Evolutionary conservation across 2,888 invertebrate species (phyloP), one percentile per base, ranked within the genome.

Genomic region (Mantis religiosa): DNA sequence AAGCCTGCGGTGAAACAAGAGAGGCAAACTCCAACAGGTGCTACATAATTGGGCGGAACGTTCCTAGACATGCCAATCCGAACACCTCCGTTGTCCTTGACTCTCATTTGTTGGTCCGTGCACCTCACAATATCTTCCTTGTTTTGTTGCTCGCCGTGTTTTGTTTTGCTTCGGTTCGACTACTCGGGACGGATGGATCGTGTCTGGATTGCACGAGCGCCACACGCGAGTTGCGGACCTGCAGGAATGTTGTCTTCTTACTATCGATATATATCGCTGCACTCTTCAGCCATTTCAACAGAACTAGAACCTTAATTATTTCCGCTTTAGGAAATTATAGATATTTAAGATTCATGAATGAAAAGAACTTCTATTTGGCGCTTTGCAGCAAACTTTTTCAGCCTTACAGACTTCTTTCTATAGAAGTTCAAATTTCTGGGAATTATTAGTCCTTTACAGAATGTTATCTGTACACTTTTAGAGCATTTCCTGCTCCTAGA

Each of bases 191-290:
- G 54, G 54, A 71, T 71, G 54, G 81, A 28, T 82, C 81, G 87
- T 87, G 87, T 87, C 87, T 87, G 30, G 81, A 71, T 86, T 28
- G 27, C 87, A 41, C 82, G 87, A 82, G 82, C 27, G 30, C 87
- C 87, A 87, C 41, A 87, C 81, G 87, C 87, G 87, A 87, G 82
- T 34, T 30, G 87, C 87, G 82, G 82, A 34, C 87, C 82, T 27
- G 87, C n/a, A 82, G 87, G 87, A 87, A 87, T 87, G 87, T 30
- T 30, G 81, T 34, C 54, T 71, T 71, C 54, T 71, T 71, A 6
- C 82, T 7, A 34, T 87, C 87, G 87, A 87, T 86, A 86, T 41
- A 82, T 27, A 87, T 87, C 87, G 71, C 85, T 85, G 54, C 54
- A 71, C 20, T 25, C 54, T 71, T 71, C 54, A 71, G 20, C 54